These are phyloP conservation scores for Oryzias celebensis DNA, from an alignment of 2,113 vertebrate species.

Conservation along the genomic window DNA sequence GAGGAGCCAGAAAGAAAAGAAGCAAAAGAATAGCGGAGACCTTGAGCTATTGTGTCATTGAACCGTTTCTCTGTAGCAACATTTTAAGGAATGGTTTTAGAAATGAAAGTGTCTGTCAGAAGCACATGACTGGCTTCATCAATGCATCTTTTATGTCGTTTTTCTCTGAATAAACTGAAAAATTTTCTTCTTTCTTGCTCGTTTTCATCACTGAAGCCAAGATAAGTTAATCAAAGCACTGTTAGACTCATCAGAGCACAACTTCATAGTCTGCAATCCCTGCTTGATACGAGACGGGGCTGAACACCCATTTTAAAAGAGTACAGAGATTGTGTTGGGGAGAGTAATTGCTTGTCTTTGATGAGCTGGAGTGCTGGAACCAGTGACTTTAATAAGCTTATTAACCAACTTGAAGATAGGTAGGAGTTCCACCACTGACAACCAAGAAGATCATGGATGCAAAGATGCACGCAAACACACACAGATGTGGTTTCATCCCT, in stretches of 20 bases:
- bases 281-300: slow-evolving; percentile 40
- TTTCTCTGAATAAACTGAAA: slow-evolving; percentile 14
- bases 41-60: slow-evolving; percentile 52
- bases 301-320: slow-evolving; percentile 41
- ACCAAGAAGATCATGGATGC: slow-evolving; percentile 11
- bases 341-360: slow-evolving; percentile 57
- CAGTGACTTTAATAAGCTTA: slow-evolving; percentile 52
- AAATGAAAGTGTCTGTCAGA: neutral
- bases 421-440: slow-evolving; percentile 13
- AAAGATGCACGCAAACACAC: neutral
- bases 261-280: slow-evolving; percentile 20
- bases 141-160: slow-evolving; percentile 13
- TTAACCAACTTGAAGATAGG: slow-evolving; percentile 38
- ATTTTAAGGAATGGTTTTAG: slow-evolving; percentile 9
- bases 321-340: slow-evolving; percentile 38
- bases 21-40: slow-evolving; percentile 28
- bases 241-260: slow-evolving; percentile 36
- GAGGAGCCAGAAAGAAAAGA: slow-evolving; percentile 26
- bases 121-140: neutral
- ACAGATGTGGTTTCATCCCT: neutral
- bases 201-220: slow-evolving; percentile 19
- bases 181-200: slow-evolving; percentile 10
- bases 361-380: slow-evolving; percentile 43
- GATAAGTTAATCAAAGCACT: slow-evolving; percentile 41
- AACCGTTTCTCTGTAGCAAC: slow-evolving; percentile 7